These are phyloP conservation scores for Fragum whitleyi DNA, from an alignment of 2,888 invertebrate genomes.

Conservation along the genomic window DNA sequence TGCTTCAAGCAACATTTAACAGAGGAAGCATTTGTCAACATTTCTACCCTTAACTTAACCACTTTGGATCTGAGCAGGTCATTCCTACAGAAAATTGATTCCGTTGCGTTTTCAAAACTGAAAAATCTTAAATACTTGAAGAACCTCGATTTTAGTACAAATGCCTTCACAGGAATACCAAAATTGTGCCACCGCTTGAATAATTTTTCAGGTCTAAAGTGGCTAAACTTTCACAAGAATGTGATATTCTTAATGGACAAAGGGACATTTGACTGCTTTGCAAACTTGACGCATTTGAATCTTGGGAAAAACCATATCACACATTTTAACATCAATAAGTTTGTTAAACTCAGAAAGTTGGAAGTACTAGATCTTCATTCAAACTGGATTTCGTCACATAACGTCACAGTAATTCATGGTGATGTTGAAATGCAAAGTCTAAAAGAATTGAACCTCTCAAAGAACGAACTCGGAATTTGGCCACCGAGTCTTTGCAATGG, in stretches of 20 bases:
- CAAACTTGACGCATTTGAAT: conserved; percentile 5
- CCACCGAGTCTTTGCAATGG: conserved; percentile 14
- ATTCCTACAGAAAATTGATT: not conserved
- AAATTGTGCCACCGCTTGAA: not conserved
- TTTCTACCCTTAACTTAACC: not conserved
- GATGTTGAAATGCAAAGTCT: conserved; percentile 5
- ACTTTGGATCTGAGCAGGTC: not conserved
- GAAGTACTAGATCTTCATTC: conserved; percentile 7
- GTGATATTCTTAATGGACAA: not conserved
- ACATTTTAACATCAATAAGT: not conserved
- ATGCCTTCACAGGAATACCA: not conserved
- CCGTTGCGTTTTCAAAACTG: not conserved
- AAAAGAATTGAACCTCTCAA: not conserved
- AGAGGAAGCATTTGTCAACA: not conserved
- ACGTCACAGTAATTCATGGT: not conserved
- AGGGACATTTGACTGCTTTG: conserved; percentile 5
- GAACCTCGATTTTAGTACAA: not conserved
- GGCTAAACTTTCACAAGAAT: conserved; percentile 9
- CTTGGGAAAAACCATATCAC: conserved; percentile 24
- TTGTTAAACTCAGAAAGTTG: conserved; percentile 6
- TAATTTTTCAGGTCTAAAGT: not conserved
- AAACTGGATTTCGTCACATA: conserved; percentile 26
- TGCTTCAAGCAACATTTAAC: not conserved
- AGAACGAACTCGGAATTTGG: conserved; percentile 7
- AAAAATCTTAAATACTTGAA: not conserved